Percentiles rank a stretch among this genome's conserved stretches.
Conservation (phyloP, 1,140 invertebrate species). For the Drosophila obscura region DNA sequence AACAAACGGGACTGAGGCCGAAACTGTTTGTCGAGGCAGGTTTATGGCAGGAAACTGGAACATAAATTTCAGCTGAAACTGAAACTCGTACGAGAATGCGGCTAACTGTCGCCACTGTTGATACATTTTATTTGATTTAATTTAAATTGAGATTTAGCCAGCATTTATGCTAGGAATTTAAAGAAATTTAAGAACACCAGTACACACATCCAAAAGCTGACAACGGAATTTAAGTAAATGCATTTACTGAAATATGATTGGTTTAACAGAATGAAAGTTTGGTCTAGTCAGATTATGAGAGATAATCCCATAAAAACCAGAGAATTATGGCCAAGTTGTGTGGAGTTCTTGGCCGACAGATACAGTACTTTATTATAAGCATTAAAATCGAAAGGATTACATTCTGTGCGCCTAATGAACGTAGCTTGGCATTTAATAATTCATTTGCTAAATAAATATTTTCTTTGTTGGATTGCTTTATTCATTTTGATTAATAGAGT, state of each 20-base stretch:
- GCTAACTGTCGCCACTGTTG: neutral
- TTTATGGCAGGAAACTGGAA: slow-evolving; percentile 46
- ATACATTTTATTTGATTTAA: slow-evolving; percentile 14
- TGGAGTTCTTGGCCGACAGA: too few relatives aligned
- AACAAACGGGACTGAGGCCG: slow-evolving; percentile 27
- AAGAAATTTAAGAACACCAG: slow-evolving; percentile 3
- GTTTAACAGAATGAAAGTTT: slow-evolving; percentile 6
- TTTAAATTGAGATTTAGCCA: neutral
- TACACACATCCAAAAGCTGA: neutral
- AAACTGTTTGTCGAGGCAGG: slow-evolving; percentile 38
- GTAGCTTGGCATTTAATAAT: too few relatives aligned
- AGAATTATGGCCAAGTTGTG: too few relatives aligned
- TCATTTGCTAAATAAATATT: too few relatives aligned
- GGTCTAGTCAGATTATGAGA: too few relatives aligned
- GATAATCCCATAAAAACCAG: too few relatives aligned
- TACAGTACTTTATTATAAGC: too few relatives aligned
- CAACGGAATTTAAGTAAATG: neutral
- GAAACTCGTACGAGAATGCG: slow-evolving; percentile 32
- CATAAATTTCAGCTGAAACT: slow-evolving; percentile 37
- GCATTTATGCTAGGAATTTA: neutral
- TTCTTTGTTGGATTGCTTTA: too few relatives aligned
- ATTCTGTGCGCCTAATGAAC: too few relatives aligned
- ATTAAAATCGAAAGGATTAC: too few relatives aligned
- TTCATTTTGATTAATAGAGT: too few relatives aligned
- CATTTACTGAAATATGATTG: neutral